Evolutionary conservation across 1,140 invertebrate genomes (phyloP).

Genomic region (Magallana angulata): DNA sequence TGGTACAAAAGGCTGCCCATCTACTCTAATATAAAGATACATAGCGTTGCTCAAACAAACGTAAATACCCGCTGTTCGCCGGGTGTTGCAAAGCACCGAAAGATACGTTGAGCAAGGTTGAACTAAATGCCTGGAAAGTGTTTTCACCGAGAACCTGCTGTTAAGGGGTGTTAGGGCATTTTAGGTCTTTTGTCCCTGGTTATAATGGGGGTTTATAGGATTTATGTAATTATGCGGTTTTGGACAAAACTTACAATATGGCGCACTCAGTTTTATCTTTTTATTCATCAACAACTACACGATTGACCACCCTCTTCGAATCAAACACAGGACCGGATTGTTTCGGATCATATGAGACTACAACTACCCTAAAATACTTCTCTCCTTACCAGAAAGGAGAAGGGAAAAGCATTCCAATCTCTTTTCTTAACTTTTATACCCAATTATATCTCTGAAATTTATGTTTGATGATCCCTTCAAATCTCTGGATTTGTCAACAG

Average conservation of each 20-base stretch:
- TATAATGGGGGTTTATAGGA: neutral
- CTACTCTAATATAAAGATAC: neutral
- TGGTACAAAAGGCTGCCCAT: neutral
- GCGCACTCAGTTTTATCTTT: neutral
- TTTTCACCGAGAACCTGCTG: constrained; percentile 27
- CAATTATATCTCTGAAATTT: constrained; percentile 10
- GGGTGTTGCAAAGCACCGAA: constrained; percentile 25
- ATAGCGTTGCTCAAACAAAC: neutral
- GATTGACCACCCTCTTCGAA: constrained; percentile 4
- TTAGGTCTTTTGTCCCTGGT: neutral
- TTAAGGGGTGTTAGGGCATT: constrained; percentile 11
- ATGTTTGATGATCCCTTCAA: neutral
- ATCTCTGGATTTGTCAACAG: neutral
- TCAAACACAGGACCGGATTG: neutral
- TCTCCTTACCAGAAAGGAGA: neutral
- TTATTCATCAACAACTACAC: constrained; percentile 16
- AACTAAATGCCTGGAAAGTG: constrained; percentile 24
- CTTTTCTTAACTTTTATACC: constrained; percentile 14
- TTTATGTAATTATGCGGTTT: constrained; percentile 31
- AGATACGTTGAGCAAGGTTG: constrained; percentile 3
- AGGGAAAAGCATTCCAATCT: neutral
- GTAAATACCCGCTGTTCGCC: constrained; percentile 6
- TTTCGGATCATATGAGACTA: constrained; percentile 1
- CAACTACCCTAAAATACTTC: neutral
- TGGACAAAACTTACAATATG: neutral